Evolutionary conservation across 1,140 invertebrate genomes (phyloP).

Genomic region (Drosophila hydei): DNA sequence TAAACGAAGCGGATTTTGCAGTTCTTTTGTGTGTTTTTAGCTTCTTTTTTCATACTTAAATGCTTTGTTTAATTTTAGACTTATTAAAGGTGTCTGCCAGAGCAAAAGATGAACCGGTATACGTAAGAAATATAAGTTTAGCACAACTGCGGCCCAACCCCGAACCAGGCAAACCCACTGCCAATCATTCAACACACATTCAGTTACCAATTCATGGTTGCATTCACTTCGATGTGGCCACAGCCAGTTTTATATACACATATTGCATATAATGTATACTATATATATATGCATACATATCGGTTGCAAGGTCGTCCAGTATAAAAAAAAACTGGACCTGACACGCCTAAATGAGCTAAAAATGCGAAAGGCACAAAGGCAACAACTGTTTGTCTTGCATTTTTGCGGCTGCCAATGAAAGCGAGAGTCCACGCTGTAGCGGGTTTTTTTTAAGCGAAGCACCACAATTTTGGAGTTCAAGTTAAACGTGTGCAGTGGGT

Average conservation of each 20-base stretch:
- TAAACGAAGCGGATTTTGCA: slow-evolving; percentile 67
- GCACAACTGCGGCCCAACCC: slow-evolving; percentile 14
- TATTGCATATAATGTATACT: slow-evolving; percentile 14
- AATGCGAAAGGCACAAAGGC: slow-evolving; percentile 70
- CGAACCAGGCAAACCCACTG: slow-evolving; percentile 52
- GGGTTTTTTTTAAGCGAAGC: slow-evolving; percentile 30
- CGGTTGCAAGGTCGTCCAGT: slow-evolving; percentile 81
- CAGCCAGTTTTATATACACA: slow-evolving; percentile 36
- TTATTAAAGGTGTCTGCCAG: slow-evolving; percentile 64
- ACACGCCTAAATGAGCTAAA: slow-evolving; percentile 80
- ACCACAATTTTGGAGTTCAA: slow-evolving; percentile 71
- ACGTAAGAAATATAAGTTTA: slow-evolving; percentile 5
- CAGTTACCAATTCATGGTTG: slow-evolving; percentile 53
- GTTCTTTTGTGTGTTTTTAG: slow-evolving; percentile 60
- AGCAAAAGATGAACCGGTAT: slow-evolving; percentile 32
- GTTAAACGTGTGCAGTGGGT: slow-evolving; percentile 81
- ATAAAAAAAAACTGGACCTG: slow-evolving; percentile 66
- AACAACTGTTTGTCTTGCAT: slow-evolving; percentile 23
- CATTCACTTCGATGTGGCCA: slow-evolving; percentile 70
- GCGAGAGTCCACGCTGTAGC: slow-evolving; percentile 65
- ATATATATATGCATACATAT: slow-evolving; percentile 39
- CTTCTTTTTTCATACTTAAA: slow-evolving; percentile 47
- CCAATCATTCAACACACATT: slow-evolving; percentile 45
- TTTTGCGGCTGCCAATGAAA: slow-evolving; percentile 63
- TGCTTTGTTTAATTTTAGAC: slow-evolving; percentile 67